Conservation (phyloP, 2,113 vertebrate species). For the Mormoops blainvillei region DNA sequence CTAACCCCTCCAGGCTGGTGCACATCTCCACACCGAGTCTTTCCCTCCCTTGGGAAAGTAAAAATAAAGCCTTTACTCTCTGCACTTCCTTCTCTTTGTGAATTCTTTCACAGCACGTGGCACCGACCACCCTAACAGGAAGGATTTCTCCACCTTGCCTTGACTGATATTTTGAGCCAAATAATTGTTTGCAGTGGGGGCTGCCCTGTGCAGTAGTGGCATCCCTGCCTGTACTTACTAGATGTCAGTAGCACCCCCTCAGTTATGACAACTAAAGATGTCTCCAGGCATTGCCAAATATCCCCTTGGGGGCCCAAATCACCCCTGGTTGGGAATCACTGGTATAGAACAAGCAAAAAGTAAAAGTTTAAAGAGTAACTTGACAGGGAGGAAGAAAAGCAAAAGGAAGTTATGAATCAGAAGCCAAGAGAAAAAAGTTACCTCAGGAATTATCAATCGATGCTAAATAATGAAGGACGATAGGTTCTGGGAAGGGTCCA, state of each 20-base stretch:
- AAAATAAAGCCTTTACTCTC: too few species aligned
- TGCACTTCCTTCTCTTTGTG: too few species aligned
- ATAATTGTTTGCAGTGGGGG: neutral
- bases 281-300: neutral
- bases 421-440: neutral
- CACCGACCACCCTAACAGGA: too few species aligned
- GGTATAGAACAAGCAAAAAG: neutral
- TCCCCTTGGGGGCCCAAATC: neutral
- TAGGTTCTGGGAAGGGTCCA: rapidly evolving
- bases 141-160: neutral
- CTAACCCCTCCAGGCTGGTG: too few species aligned
- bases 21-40: too few species aligned
- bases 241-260: neutral
- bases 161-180: neutral
- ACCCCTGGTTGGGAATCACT: neutral
- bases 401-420: neutral
- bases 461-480: neutral
- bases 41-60: too few species aligned
- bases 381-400: neutral
- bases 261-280: neutral
- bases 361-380: neutral
- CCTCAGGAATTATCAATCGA: neutral
- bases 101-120: too few species aligned
- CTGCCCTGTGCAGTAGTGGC: neutral
- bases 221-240: neutral